Conservation (phyloP, 2,888 invertebrate genomes). For the Reticulitermes lucifugus region DNA sequence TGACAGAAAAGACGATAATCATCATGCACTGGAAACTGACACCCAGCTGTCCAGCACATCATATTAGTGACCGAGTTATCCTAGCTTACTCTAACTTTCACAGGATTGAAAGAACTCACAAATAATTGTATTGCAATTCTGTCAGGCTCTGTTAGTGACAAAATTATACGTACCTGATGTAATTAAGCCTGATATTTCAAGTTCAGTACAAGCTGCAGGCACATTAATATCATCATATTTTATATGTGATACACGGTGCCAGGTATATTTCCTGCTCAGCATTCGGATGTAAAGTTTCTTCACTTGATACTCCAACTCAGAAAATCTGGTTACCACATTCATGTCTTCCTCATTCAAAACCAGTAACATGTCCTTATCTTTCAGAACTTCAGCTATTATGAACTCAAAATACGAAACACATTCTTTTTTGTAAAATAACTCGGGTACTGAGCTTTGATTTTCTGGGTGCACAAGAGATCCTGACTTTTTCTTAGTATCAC, state of each 20-base stretch:
- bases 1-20: no score
- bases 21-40: no score
- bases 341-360: conserved; percentile 22
- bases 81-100: no score
- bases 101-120: no score
- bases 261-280: conserved; percentile 48
- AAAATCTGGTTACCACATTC: conserved; percentile 30
- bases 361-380: background rate
- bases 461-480: background rate
- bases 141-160: no score
- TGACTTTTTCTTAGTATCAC: background rate
- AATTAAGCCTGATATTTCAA: conserved; percentile 43
- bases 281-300: conserved; percentile 51
- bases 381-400: conserved; percentile 19
- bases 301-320: conserved; percentile 18
- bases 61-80: no score
- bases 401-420: background rate
- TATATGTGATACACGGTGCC: conserved; percentile 49
- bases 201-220: background rate
- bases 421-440: background rate
- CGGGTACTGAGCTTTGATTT: background rate
- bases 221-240: conserved; percentile 40
- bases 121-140: no score
- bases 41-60: no score
- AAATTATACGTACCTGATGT: conserved; percentile 36